Evolutionary conservation across 2,113 vertebrate species (phyloP).

Genomic region (Zapornia atra): DNA sequence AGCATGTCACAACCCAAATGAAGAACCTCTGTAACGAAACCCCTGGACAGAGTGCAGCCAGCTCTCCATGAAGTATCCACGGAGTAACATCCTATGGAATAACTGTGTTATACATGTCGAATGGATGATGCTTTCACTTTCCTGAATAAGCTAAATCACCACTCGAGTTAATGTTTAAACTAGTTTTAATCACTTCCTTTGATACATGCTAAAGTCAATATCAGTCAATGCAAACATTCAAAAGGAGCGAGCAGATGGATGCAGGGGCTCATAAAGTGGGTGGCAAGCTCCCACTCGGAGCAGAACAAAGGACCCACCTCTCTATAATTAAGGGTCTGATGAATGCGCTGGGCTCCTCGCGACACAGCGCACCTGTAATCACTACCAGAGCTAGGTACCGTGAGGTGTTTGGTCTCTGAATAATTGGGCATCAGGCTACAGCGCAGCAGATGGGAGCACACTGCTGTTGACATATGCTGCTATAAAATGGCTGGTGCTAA

Average conservation of each 20-base stretch:
- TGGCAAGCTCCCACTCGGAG: slow-evolving; percentile 54
- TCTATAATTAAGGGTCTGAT: slow-evolving; percentile 78
- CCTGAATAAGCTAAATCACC: slow-evolving; percentile 53
- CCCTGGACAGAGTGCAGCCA: neutral
- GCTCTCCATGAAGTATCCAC: neutral
- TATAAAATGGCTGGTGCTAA: slow-evolving; percentile 75
- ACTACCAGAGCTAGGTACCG: slow-evolving; percentile 77
- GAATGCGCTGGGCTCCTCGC: slow-evolving; percentile 69
- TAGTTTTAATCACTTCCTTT: slow-evolving; percentile 80
- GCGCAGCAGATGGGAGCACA: slow-evolving; percentile 84
- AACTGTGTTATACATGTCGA: neutral
- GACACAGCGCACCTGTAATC: slow-evolving; percentile 86
- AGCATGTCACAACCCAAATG: neutral
- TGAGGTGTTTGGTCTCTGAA: slow-evolving; percentile 35
- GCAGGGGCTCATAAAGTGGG: slow-evolving; percentile 75
- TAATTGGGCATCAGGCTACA: slow-evolving; percentile 65
- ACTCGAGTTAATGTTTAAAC: slow-evolving; percentile 84
- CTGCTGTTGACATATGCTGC: slow-evolving; percentile 81
- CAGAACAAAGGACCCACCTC: slow-evolving; percentile 87
- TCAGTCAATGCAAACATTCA: slow-evolving; percentile 81
- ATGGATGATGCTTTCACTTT: slow-evolving; percentile 44
- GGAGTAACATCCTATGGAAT: neutral
- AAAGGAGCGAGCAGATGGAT: slow-evolving; percentile 85
- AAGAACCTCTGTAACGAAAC: neutral
- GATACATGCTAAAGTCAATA: slow-evolving; percentile 76